Percentiles rank a stretch among this genome's conserved stretches.
These are phyloP conservation scores for Agrotis segetum DNA, from an alignment of 2,888 invertebrate species.

Conservation along the genomic window DNA sequence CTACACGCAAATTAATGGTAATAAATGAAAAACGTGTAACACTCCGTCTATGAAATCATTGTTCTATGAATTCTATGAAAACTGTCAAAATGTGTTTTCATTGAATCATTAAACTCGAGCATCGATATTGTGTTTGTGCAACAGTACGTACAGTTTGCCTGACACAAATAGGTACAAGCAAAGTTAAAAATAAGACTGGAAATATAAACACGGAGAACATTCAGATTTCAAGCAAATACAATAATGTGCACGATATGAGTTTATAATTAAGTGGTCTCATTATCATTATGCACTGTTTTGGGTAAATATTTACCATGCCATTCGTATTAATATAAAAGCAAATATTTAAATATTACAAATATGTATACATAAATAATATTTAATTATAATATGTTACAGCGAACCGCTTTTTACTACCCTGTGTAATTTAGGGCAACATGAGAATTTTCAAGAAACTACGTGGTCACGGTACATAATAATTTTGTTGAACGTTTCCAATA, in stretches of 20 bases:
- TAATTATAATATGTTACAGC: background rate
- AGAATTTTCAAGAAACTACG: background rate
- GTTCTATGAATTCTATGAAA: constrained; percentile 62
- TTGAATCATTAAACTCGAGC: constrained; percentile 53
- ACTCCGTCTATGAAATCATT: constrained; percentile 58
- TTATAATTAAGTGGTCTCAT: constrained; percentile 10
- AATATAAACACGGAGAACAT: constrained; percentile 69
- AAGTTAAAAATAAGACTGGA: constrained; percentile 74
- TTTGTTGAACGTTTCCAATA: no score
- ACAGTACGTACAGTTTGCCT: constrained; percentile 63
- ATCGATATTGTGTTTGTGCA: constrained; percentile 56
- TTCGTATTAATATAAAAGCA: constrained; percentile 2
- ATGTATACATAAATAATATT: background rate
- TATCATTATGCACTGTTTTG: constrained; percentile 27
- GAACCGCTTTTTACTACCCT: constrained; percentile 1
- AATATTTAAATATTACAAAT: background rate
- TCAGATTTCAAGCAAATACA: constrained; percentile 61
- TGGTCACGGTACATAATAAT: no score
- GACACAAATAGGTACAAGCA: constrained; percentile 74
- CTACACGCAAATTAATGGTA: constrained; percentile 37
- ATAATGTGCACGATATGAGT: constrained; percentile 41
- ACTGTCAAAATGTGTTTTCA: constrained; percentile 55
- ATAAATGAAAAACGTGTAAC: constrained; percentile 34
- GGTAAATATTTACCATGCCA: no score
- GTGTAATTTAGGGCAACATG: background rate